A percentile compares a stretch with the other conserved stretches of the same genome.
These are phyloP conservation scores for Neodontobutis hainanensis DNA, from an alignment of 2,113 vertebrate genomes.

Conservation along the genomic window DNA sequence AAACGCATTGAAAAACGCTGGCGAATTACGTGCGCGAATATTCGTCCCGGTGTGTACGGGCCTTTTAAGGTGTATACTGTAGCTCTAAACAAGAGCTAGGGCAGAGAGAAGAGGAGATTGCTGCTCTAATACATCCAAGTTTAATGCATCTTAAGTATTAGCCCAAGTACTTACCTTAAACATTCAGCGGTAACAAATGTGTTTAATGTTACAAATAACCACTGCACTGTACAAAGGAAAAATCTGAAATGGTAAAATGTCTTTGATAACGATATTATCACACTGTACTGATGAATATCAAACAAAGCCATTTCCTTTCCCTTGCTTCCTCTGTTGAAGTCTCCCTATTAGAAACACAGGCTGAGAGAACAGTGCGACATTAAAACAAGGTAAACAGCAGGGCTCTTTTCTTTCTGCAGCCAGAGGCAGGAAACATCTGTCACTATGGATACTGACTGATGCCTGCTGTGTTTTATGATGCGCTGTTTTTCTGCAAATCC, in stretches of 20 bases:
- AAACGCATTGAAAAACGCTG: no score
- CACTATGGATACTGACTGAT: slow-evolving; percentile 46
- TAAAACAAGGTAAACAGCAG: slow-evolving; percentile 36
- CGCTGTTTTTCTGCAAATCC: slow-evolving; percentile 34
- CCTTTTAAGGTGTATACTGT: no score
- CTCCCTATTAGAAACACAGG: neutral
- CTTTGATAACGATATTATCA: neutral
- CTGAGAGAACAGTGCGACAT: slow-evolving; percentile 10
- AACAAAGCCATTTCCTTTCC: neutral
- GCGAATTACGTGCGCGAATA: no score
- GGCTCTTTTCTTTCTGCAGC: slow-evolving; percentile 18
- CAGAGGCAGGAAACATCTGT: slow-evolving; percentile 54
- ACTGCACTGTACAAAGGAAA: neutral
- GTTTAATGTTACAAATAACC: no score
- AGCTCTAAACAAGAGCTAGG: no score
- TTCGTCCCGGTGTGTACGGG: no score
- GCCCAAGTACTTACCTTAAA: no score
- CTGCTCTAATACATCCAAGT: no score
- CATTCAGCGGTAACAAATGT: no score
- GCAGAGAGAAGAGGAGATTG: no score
- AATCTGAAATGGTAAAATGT: neutral
- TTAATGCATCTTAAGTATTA: neutral
- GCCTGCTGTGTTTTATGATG: slow-evolving; percentile 47
- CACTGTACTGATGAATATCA: neutral
- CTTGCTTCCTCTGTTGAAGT: neutral